phyloP scores from a whole-genome alignment of 2,888 invertebrate species.

The Bugulina stolonifera region DNA sequence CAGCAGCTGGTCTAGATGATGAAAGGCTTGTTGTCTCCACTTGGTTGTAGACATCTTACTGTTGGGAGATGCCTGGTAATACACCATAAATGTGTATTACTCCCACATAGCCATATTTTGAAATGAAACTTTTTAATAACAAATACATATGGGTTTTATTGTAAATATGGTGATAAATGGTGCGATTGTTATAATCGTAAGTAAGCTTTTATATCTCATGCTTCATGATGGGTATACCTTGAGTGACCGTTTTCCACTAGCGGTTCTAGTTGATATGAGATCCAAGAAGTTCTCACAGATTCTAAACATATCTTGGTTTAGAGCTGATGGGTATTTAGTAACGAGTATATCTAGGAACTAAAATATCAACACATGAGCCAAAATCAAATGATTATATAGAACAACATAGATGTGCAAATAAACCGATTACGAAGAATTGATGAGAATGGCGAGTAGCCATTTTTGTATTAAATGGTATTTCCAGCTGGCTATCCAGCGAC shows the following conservation, averaged over 20 bases:
- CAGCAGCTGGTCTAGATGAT: constrained; percentile 60
- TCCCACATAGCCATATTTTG: no score
- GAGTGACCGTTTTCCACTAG: constrained; percentile 28
- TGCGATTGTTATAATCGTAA: no score
- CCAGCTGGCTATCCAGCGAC: no score
- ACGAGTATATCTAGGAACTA: constrained; percentile 72
- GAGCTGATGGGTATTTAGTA: constrained; percentile 62
- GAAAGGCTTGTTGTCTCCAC: constrained; percentile 72
- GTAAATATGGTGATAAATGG: no score
- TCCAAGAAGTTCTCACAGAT: constrained; percentile 74
- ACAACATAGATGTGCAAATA: background rate
- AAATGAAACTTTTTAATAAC: no score
- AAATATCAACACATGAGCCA: background rate
- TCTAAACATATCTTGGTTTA: constrained; percentile 64
- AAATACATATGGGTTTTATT: no score
- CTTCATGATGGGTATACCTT: no score
- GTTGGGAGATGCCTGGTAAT: constrained; percentile 64
- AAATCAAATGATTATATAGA: background rate
- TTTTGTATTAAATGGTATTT: no score
- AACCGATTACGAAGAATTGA: background rate
- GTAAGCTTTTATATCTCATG: no score
- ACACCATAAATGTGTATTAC: no score
- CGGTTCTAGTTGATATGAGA: constrained; percentile 64
- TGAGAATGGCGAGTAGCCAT: no score
- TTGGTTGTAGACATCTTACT: constrained; percentile 69